Base-by-base conservation (phyloP, 2,888 invertebrate species). In the Perithous albicinctus region DNA sequence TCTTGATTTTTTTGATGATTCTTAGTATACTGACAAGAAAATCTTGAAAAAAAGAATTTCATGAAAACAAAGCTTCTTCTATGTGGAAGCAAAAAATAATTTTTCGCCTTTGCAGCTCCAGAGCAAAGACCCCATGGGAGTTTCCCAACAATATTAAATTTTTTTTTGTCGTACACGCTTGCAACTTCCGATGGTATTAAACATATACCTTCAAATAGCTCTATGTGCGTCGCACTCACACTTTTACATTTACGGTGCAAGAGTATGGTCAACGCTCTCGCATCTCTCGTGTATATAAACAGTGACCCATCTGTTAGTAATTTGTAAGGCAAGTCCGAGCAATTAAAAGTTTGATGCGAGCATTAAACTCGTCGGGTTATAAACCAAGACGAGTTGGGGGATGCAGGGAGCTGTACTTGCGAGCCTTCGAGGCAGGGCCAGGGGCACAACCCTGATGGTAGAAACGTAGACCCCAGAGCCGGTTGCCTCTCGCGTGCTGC, bases 321-420 rank as follows among this genome's bases (percentile, higher is more conserved):
- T 91, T 91, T 90, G 91, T 90, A 91, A 91, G 91, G 88, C 88
- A 89, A 90, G 90, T 86, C 82, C 85, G 88, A 87, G 90, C 90
- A 91, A 91, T 91, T 91, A 91, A 91, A 91, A 91, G 90, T 91
- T 91, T 91, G 90, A 91, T 90, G 91, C 88, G 90, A 87, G 87
- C 90, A 91, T 91, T 91, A 91, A 91, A 91, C 90, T 90, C 88
- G 89, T 87, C 87, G 88, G 89, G 91, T 90, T 90, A 89, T 91
- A 91, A 91, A 91, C 89, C 89, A 86, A 83, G 64, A 80, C 79
- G 80, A 81, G 79, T 81, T 82, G 82, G 84, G 80, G 81, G 81
- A 66, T 54, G 82, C 54, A 38, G 73, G 46, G 59, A 43, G 20
- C 15, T 20, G 18, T 59, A 29, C 41, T 26, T n/a, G 70, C 35